Percentiles rank a stretch among this genome's conserved stretches.
Evolutionary conservation across 2,113 vertebrate species (phyloP).

Genomic region (Gavia stellata): DNA sequence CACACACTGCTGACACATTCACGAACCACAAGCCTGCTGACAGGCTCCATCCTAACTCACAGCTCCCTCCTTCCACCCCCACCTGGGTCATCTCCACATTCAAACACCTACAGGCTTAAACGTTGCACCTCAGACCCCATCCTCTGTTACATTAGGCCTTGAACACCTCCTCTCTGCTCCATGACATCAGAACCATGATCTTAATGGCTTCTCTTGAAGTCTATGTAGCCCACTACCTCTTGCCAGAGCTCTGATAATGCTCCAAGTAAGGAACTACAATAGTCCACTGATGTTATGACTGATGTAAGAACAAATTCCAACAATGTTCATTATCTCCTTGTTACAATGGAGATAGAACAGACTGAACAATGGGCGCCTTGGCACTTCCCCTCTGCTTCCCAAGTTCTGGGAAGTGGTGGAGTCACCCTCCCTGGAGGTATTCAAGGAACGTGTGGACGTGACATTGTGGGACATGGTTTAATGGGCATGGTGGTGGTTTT

Average conservation of each 20-base stretch:
- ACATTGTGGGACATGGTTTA: no score
- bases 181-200: background rate
- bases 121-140: background rate
- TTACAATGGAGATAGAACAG: background rate
- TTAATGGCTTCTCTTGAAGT: background rate
- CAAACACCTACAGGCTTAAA: background rate
- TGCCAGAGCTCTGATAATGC: background rate
- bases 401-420: no score
- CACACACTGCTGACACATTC: accelerated
- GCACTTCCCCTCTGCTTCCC: background rate
- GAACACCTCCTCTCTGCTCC: background rate
- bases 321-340: background rate
- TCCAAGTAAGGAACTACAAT: background rate
- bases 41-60: background rate
- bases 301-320: background rate
- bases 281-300: background rate
- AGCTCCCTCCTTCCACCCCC: accelerated
- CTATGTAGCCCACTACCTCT: background rate
- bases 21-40: background rate
- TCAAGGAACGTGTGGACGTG: no score
- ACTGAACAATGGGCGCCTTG: background rate
- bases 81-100: background rate
- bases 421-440: no score
- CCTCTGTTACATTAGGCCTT: no score
- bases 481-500: no score